phyloP scores from a whole-genome alignment of 1,140 invertebrate genomes.

The Caerostris extrusa region DNA sequence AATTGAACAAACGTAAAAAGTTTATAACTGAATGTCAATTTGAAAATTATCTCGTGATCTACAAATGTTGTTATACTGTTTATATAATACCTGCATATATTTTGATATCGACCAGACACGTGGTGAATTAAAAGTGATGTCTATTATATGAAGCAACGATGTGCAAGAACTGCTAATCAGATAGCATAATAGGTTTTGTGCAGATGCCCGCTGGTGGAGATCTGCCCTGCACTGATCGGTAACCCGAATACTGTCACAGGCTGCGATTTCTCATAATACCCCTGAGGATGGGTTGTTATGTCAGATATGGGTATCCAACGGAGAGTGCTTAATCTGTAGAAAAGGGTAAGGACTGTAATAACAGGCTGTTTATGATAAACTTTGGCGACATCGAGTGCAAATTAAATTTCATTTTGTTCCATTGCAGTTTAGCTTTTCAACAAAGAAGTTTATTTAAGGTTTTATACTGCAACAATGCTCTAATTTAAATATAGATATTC shows the following conservation, averaged over 20 bases:
- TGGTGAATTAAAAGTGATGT: background rate
- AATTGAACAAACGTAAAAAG: too few relatives aligned
- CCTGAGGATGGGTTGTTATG: background rate
- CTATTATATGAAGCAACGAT: slow-evolving; percentile 14
- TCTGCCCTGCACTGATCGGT: background rate
- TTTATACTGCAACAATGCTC: too few relatives aligned
- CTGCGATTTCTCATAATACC: background rate
- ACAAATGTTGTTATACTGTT: too few relatives aligned
- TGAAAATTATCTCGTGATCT: too few relatives aligned
- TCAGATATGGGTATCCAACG: background rate
- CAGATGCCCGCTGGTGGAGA: background rate
- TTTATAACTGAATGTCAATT: too few relatives aligned
- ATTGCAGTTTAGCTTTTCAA: too few relatives aligned
- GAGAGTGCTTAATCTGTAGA: background rate
- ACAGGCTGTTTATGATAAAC: background rate
- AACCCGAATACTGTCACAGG: background rate
- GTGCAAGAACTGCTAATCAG: background rate
- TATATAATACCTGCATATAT: too few relatives aligned
- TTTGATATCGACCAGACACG: too few relatives aligned
- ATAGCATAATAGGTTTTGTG: background rate
- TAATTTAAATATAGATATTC: too few relatives aligned
- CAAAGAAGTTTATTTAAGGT: too few relatives aligned
- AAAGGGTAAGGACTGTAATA: background rate
- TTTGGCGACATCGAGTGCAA: background rate
- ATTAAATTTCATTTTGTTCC: too few relatives aligned